Base-by-base conservation (phyloP, 1,140 invertebrate species). In the Drosophila seguyi region DNA sequence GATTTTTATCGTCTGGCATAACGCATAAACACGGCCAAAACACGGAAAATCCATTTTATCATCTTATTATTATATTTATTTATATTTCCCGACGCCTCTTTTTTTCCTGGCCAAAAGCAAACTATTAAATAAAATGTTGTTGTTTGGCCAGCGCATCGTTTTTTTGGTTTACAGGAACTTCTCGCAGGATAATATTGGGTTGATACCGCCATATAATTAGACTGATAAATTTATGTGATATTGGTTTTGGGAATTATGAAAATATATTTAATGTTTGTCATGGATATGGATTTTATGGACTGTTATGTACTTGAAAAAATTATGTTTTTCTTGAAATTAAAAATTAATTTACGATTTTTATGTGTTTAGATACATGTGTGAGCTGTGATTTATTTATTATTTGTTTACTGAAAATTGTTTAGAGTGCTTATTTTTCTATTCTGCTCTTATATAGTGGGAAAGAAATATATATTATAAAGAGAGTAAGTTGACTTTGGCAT, bases 41-140 rank as follows among this genome's bases (percentile, higher is more conserved):
- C 79, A 79, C 55, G 79, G 79, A 75, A 87, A 82, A 82, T 87
- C 83, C 79, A 87, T 76, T 82, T 87, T 87, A 87, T 87, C 71
- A 79, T 73, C 75, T 82, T 82, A 82, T 87, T 82, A 79, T 86
- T 82, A 87, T 82, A 87, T 79, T 82, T 76, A 79, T 79, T 79
- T 73, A 65, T 72, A n/a, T 45, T 45, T 48, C n/a, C 39, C 36
- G 53, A 29, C 39, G 6, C 27, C 20, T 47, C 47, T 14, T 8
- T 20, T 5, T 25, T 25, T 25, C 25, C 7, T 4, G 50, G 45
- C 8, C 52, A 48, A 50, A 50, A 48, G 67, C 52, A 59, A 73
- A 73, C 69, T 73, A 73, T 73, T 73, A 59, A 73, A 73, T 50
- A 72, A 72, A 73, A 72, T 73, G 66, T 44, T 69, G 66, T 68